Evolutionary conservation across 1,140 invertebrate genomes (phyloP).

Genomic region (Eumaeus atala): DNA sequence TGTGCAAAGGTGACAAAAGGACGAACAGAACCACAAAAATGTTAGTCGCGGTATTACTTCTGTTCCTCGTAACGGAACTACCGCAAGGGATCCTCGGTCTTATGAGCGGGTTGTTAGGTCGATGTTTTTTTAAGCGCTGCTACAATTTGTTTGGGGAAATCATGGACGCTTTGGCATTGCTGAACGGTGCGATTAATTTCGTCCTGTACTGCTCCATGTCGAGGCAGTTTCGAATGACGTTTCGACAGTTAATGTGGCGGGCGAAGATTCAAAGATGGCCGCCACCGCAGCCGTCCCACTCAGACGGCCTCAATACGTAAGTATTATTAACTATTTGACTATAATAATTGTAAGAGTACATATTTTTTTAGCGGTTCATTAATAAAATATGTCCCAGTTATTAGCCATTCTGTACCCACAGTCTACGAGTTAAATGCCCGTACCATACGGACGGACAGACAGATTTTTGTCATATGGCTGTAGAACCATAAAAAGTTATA

Average conservation of each 20-base stretch:
- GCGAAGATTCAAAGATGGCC: constrained; percentile 65
- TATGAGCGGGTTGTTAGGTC: constrained; percentile 81
- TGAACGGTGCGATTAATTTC: constrained; percentile 95
- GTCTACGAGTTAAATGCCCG: too few species aligned
- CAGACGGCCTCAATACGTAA: constrained; percentile 58
- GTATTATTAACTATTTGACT: constrained; percentile 24
- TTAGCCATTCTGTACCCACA: too few species aligned
- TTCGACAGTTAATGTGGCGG: constrained; percentile 82
- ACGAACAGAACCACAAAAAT: constrained; percentile 90
- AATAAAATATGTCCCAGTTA: too few species aligned
- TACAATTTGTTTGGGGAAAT: constrained; percentile 89
- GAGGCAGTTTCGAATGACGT: constrained; percentile 91
- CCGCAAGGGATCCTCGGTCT: constrained; percentile 86
- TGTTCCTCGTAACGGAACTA: constrained; percentile 91
- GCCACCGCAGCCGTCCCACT: constrained; percentile 46
- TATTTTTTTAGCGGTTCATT: neutral
- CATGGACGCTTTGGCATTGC: constrained; percentile 92
- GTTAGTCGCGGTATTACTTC: constrained; percentile 88
- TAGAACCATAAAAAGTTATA: too few species aligned
- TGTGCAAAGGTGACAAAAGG: constrained; percentile 77
- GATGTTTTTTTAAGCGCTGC: constrained; percentile 83
- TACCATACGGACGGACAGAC: too few species aligned
- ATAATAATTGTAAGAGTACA: neutral
- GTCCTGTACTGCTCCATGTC: constrained; percentile 96
- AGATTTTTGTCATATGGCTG: too few species aligned